Evolutionary conservation across 2,113 vertebrate genomes (phyloP).

Genomic region (Cyanistes caeruleus): DNA sequence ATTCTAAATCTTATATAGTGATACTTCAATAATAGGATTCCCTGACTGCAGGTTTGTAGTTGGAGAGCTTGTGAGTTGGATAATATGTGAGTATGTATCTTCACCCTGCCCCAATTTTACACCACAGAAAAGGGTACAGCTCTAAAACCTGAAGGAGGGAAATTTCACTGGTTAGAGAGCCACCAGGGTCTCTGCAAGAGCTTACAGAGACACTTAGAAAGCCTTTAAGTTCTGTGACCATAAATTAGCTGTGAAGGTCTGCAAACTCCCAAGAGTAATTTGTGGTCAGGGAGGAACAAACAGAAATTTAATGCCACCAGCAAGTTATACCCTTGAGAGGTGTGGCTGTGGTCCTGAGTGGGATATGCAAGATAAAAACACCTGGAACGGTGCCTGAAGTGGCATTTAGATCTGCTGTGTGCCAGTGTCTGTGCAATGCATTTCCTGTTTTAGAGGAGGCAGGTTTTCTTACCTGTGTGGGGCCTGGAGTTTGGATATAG

Average conservation of each 20-base stretch:
- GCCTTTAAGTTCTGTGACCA: not conserved
- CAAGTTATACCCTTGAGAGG: not conserved
- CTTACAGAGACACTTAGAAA: not conserved
- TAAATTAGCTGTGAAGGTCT: not conserved
- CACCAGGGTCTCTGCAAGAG: not conserved
- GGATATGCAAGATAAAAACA: not conserved
- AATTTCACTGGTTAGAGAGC: not conserved
- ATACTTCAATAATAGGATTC: not conserved
- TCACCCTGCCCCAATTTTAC: not conserved
- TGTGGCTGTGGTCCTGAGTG: not conserved
- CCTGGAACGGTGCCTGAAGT: not conserved
- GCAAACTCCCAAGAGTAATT: not conserved
- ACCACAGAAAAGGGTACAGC: not conserved
- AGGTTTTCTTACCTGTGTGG: conserved; percentile 75
- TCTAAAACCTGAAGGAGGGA: not conserved
- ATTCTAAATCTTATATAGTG: not conserved
- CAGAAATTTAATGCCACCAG: not conserved
- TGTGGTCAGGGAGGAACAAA: not conserved
- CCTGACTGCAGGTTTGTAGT: not conserved
- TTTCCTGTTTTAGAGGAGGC: not conserved
- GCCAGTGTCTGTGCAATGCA: not conserved
- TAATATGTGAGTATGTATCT: not conserved
- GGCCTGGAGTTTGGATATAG: conserved; percentile 73
- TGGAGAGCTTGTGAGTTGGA: not conserved
- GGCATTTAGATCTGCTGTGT: not conserved